Conservation (phyloP, 2,113 vertebrate genomes). For the Semnopithecus entellus region DNA sequence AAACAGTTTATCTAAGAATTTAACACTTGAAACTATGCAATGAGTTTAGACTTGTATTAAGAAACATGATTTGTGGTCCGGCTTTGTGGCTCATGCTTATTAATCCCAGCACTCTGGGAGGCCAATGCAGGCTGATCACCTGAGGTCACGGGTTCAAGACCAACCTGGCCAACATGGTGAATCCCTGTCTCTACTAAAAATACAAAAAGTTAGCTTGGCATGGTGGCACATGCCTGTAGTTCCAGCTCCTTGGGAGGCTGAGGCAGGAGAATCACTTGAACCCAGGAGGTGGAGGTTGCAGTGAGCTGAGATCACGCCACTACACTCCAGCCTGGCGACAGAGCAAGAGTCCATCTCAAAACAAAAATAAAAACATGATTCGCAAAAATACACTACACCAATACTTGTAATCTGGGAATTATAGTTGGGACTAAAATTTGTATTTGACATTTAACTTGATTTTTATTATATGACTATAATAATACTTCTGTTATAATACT, state of each 20-base stretch:
- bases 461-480: background rate
- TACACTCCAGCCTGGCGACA: too few species aligned
- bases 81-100: background rate
- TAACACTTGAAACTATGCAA: background rate
- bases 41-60: background rate
- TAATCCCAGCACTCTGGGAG: background rate
- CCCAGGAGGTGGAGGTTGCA: too few species aligned
- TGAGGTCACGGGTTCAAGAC: too few species aligned
- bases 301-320: too few species aligned
- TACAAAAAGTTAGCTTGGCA: too few species aligned
- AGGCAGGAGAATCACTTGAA: too few species aligned
- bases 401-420: background rate
- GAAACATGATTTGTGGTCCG: background rate
- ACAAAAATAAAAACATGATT: background rate
- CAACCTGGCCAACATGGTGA: too few species aligned
- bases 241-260: too few species aligned
- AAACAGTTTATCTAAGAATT: background rate
- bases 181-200: too few species aligned
- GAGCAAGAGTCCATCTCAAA: too few species aligned
- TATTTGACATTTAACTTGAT: conserved; percentile 24
- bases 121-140: too few species aligned
- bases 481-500: background rate
- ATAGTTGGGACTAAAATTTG: background rate
- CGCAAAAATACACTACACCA: background rate
- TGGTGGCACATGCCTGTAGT: too few species aligned